Evolutionary conservation across 2,797 vertebrate species (phyloP).

Genomic region (Manis crassicaudata): DNA sequence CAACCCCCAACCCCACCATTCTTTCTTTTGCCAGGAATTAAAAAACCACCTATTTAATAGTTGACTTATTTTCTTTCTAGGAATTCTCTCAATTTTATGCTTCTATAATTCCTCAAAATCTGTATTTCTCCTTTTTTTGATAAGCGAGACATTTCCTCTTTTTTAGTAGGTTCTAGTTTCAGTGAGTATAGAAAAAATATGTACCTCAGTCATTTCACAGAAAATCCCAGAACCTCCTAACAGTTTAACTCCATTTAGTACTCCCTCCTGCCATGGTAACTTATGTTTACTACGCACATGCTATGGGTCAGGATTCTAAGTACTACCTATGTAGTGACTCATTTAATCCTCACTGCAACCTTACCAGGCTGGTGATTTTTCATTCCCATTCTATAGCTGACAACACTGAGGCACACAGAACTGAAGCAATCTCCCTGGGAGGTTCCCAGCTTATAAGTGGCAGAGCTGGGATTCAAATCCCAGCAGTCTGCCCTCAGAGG

Average conservation of each 20-base stretch:
- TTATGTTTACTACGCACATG: neutral
- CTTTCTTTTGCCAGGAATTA: neutral
- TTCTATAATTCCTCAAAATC: conserved; percentile 54
- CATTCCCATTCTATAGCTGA: neutral
- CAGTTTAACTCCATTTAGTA: conserved; percentile 37
- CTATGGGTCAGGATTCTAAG: neutral
- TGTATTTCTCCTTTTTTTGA: conserved; percentile 36
- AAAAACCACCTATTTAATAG: conserved; percentile 1
- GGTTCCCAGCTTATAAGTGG: neutral
- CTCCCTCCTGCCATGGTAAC: neutral
- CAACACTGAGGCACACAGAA: neutral
- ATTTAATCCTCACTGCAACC: neutral
- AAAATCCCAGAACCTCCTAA: conserved; percentile 47
- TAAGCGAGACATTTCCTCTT: conserved; percentile 55
- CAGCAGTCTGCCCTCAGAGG: neutral
- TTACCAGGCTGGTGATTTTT: neutral
- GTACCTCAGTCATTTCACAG: conserved; percentile 45
- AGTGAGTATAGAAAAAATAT: conserved; percentile 37
- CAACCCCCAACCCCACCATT: neutral
- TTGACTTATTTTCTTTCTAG: conserved; percentile 41
- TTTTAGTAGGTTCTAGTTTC: conserved; percentile 55
- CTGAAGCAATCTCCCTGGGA: neutral
- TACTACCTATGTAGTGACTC: neutral
- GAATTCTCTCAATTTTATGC: conserved; percentile 34
- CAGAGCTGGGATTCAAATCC: neutral